phyloP scores from a whole-genome alignment of 2,888 invertebrate genomes.

The Thereva unica region DNA sequence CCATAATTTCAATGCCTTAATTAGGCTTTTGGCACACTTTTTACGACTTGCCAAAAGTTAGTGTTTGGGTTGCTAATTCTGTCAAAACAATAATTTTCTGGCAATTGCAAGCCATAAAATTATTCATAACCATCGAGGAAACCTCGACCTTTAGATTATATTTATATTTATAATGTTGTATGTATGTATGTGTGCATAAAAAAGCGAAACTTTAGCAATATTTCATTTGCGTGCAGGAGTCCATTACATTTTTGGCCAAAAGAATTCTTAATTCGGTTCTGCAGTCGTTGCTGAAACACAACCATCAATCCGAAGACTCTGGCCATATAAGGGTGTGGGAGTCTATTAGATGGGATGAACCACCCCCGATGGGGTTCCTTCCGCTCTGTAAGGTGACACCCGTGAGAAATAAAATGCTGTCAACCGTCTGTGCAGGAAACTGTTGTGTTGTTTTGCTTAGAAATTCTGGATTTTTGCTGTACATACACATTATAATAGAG shows the following conservation, averaged over 20 bases:
- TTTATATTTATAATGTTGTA: conserved; percentile 16
- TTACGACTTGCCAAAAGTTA: conserved; percentile 2
- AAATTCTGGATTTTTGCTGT: background rate
- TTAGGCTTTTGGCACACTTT: conserved; percentile 14
- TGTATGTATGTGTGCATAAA: background rate
- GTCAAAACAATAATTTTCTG: conserved; percentile 23
- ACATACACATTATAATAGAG: background rate
- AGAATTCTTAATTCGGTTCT: conserved; percentile 26
- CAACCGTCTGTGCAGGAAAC: conserved; percentile 32
- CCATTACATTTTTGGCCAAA: conserved; percentile 28
- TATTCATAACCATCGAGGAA: conserved; percentile 31
- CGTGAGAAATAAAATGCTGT: conserved; percentile 34
- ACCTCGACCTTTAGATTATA: conserved; percentile 5
- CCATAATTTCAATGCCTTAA: conserved; percentile 19
- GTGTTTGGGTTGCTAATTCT: conserved; percentile 12
- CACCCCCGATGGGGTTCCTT: background rate
- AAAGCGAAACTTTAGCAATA: too few relatives aligned
- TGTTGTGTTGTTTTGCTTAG: conserved; percentile 1
- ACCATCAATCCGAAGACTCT: conserved; percentile 3
- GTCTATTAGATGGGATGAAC: conserved; percentile 32
- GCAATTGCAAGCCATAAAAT: conserved; percentile 21
- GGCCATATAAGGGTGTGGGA: background rate
- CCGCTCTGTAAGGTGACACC: conserved; percentile 26
- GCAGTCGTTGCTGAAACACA: conserved; percentile 14
- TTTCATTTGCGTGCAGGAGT: conserved; percentile 23